Base-by-base conservation (phyloP, 1,140 invertebrate species). In the Neocloeon triangulifer region DNA sequence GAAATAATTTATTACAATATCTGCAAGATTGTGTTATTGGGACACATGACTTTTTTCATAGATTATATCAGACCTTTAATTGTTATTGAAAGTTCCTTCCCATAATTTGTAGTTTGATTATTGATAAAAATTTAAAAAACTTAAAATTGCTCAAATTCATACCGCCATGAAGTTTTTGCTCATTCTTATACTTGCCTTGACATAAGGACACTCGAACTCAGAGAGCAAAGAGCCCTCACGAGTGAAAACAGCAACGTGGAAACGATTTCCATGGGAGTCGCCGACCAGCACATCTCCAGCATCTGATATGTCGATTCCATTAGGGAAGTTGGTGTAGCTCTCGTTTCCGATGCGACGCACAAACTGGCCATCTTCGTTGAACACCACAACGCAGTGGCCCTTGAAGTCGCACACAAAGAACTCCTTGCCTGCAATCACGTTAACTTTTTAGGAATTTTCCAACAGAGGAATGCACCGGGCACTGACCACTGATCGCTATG, bases 341-440 rank as follows among this genome's bases (percentile, higher is more conserved):
- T 94, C 85, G 56, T 76, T 81, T 32, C 88, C 89, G 57, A 95
- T 92, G 39, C 85, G 75, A 39, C 86, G 72, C 37, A 91, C 52
- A 53, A 85, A 94, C 33, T 70, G 67, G 36, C 89, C 89, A 33
- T 84, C 76, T 48, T 89, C 81, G 48, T 75, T 78, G 54, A 92
- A 94, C 13, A 95, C 88, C 20, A 88, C 84, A 12, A 96, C 86
- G 52, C 86, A 92, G 53, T 95, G 89, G 33, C 86, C 88, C 58
- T 95, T 95, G 52, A 94, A 96, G 54, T 96, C 89, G 52, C 89
- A 95, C 16, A 95, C 84, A 57, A 86, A 96, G 57, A 85, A 94
- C 52, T 92, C 84, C 46, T 86, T 84, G 37, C 79, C 79, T 82
- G 46, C 21, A 23, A 8, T 23, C 21, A 23, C 21, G 8, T 8